phyloP scores from a whole-genome alignment of 2,888 invertebrate genomes.

The Melinopterus prodromus region DNA sequence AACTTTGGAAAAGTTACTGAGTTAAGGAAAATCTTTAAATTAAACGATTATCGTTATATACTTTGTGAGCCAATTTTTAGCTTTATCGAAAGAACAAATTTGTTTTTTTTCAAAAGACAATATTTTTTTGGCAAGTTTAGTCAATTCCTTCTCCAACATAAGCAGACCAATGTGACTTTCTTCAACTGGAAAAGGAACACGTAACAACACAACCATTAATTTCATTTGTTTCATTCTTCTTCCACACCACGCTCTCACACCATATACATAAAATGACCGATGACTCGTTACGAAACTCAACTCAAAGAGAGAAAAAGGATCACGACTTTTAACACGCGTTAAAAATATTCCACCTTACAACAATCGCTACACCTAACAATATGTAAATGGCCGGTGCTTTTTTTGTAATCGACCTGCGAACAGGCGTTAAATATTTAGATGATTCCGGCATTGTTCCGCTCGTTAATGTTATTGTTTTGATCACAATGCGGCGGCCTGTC shows the following conservation, averaged over 20 bases:
- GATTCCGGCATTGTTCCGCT: slow-evolving; percentile 34
- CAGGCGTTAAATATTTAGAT: slow-evolving; percentile 35
- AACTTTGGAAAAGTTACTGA: no score
- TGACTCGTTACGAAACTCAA: not conserved
- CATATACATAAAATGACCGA: not conserved
- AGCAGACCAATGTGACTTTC: no score
- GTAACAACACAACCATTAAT: not conserved
- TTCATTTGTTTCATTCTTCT: not conserved
- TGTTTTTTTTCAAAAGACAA: no score
- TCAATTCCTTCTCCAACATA: no score
- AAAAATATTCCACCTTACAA: not conserved
- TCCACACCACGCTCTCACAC: not conserved
- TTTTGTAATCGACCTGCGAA: slow-evolving; percentile 10
- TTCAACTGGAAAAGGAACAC: not conserved
- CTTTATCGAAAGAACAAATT: no score
- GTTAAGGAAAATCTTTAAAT: no score
- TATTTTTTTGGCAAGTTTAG: no score
- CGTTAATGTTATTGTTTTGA: slow-evolving; percentile 38
- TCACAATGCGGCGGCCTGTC: slow-evolving; percentile 33
- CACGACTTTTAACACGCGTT: not conserved
- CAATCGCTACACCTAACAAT: slow-evolving; percentile 4
- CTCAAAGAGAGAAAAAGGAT: not conserved
- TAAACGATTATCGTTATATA: no score
- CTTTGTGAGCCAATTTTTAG: no score
- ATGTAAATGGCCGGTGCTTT: not conserved